Percentiles rank a stretch among this genome's conserved stretches.
Conservation (phyloP, 2,113 vertebrate genomes). For the Apodemus sylvaticus region DNA sequence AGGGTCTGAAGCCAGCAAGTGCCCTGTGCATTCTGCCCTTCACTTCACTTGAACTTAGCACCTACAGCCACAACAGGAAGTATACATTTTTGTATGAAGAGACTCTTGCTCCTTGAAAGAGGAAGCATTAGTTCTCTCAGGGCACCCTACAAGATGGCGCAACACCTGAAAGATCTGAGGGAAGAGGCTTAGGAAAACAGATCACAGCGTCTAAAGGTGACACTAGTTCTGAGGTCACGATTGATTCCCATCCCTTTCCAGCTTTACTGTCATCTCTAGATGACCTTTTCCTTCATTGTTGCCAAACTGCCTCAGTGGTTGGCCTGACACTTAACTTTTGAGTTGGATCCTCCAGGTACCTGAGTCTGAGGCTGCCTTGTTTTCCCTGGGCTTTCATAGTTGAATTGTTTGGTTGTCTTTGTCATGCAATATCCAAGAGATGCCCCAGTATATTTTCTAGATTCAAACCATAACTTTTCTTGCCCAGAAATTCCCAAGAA, state of each 20-base stretch:
- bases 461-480: neutral
- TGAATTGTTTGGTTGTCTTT: neutral
- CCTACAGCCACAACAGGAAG: neutral
- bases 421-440: neutral
- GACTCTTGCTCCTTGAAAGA: slow-evolving; percentile 9
- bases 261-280: neutral
- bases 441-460: too few relatives aligned
- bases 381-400: neutral
- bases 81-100: neutral
- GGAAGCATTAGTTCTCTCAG: neutral
- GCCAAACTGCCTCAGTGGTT: neutral
- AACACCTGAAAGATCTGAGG: neutral
- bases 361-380: neutral
- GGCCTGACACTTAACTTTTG: neutral
- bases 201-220: neutral
- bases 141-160: neutral
- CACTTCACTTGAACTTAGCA: neutral
- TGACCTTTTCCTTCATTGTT: neutral
- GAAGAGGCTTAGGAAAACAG: neutral
- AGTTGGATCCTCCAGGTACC: neutral
- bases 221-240: neutral
- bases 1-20: neutral
- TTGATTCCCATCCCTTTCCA: neutral
- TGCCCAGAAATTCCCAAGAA: neutral
- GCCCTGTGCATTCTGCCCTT: accelerated